Evolutionary conservation across 2,113 vertebrate species (phyloP).

Genomic region (Myrmecophaga tridactyla): DNA sequence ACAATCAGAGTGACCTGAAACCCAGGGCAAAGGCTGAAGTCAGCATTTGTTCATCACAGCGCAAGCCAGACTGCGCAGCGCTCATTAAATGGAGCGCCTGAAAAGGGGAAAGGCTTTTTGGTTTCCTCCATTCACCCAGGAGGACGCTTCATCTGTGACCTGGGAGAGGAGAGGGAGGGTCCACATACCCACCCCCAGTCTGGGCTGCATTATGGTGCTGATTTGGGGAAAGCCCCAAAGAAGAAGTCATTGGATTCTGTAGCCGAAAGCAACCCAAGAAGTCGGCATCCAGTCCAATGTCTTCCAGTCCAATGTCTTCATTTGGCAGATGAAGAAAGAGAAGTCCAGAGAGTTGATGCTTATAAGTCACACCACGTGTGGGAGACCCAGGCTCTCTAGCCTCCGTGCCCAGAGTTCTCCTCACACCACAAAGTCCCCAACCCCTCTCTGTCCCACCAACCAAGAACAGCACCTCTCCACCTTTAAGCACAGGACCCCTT

Average conservation of each 20-base stretch:
- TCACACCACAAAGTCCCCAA: not conserved
- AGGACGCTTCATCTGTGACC: not conserved
- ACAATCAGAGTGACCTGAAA: constrained; percentile 66
- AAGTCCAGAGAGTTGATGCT: not conserved
- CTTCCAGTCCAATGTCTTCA: not conserved
- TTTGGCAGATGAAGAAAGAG: not conserved
- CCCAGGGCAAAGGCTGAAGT: constrained; percentile 41
- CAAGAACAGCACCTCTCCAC: not conserved
- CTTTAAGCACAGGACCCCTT: not conserved
- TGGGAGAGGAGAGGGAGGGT: not conserved
- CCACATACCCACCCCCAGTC: not conserved
- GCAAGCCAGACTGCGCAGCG: not conserved
- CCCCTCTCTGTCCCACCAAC: too few relatives aligned
- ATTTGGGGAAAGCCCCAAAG: constrained; percentile 19
- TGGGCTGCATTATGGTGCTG: not conserved
- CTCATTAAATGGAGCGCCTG: not conserved
- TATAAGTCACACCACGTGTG: accelerated
- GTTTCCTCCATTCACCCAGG: not conserved
- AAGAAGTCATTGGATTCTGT: not conserved
- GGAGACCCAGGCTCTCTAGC: not conserved
- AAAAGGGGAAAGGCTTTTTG: not conserved
- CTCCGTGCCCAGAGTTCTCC: not conserved
- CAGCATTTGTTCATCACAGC: not conserved
- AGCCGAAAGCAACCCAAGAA: not conserved
- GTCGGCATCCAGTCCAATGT: not conserved